Conservation (phyloP, 2,888 invertebrate species). For the Athalia rosae region DNA sequence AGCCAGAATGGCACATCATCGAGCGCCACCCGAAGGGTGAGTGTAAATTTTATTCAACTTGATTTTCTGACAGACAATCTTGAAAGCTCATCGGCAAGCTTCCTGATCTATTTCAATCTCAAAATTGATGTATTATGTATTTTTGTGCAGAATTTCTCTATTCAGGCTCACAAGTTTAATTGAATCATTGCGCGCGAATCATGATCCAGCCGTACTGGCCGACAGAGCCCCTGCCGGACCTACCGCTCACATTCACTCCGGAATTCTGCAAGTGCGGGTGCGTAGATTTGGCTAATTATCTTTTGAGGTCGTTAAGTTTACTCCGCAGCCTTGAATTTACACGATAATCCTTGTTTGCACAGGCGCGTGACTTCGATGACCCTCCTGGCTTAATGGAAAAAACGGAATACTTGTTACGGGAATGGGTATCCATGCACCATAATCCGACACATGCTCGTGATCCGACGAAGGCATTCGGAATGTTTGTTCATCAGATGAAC, state of each 20-base stretch:
- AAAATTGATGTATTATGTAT: conserved; percentile 25
- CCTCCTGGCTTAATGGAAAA: conserved; percentile 96
- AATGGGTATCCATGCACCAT: conserved; percentile 96
- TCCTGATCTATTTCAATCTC: neutral
- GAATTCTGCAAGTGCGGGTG: conserved; percentile 89
- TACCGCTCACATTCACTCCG: conserved; percentile 93
- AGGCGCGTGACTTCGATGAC: conserved; percentile 92
- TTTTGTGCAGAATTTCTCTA: conserved; percentile 63
- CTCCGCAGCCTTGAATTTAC: neutral
- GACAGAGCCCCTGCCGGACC: conserved; percentile 88
- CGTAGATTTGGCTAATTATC: conserved; percentile 64
- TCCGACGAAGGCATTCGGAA: conserved; percentile 91
- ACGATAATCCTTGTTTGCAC: conserved; percentile 50
- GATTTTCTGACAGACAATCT: neutral
- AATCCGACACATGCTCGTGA: conserved; percentile 87
- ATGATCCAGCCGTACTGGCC: conserved; percentile 84
- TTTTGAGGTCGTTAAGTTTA: neutral
- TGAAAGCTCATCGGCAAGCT: conserved; percentile 6
- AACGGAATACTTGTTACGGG: conserved; percentile 93
- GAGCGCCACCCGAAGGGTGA: conserved; percentile 87
- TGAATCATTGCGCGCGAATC: conserved; percentile 85
- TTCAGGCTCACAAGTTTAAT: conserved; percentile 82
- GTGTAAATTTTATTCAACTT: conserved; percentile 51
- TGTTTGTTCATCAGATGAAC: conserved; percentile 98
- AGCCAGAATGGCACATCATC: conserved; percentile 84